Evolutionary conservation across 2,113 vertebrate species (phyloP).

Genomic region (Ptilonorhynchus violaceus): DNA sequence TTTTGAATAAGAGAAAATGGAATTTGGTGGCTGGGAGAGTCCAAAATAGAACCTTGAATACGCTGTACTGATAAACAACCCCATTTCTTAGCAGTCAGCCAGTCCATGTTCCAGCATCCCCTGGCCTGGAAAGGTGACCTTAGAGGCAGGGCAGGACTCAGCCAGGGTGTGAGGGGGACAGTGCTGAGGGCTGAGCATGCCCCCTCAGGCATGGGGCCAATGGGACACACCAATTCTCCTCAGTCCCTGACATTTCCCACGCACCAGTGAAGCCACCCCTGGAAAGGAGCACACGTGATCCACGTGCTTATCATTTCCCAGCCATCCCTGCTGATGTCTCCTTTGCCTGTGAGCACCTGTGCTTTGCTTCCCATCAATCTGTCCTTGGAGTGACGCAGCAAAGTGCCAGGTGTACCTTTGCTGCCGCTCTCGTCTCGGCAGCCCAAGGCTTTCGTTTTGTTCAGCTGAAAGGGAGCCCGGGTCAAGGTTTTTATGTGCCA

Average conservation of each 20-base stretch:
- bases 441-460: background rate
- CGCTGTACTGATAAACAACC: background rate
- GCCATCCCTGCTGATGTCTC: background rate
- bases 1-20: background rate
- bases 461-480: background rate
- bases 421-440: background rate
- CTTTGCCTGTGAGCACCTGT: background rate
- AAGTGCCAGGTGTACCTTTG: background rate
- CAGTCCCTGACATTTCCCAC: background rate
- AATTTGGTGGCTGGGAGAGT: background rate
- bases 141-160: background rate
- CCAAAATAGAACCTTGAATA: background rate
- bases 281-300: background rate
- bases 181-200: background rate
- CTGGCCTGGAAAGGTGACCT: background rate
- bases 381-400: background rate
- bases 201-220: background rate
- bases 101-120: background rate
- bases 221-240: fast-evolving
- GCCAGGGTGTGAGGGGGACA: background rate
- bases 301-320: fast-evolving
- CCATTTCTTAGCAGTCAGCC: background rate
- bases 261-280: background rate
- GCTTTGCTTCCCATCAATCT: background rate
- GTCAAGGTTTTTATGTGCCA: background rate